A percentile compares a stretch with the other conserved stretches of the same genome.
These are phyloP conservation scores for Hemistola chrysoprasaria DNA, from an alignment of 2,888 invertebrate genomes.

Conservation along the genomic window DNA sequence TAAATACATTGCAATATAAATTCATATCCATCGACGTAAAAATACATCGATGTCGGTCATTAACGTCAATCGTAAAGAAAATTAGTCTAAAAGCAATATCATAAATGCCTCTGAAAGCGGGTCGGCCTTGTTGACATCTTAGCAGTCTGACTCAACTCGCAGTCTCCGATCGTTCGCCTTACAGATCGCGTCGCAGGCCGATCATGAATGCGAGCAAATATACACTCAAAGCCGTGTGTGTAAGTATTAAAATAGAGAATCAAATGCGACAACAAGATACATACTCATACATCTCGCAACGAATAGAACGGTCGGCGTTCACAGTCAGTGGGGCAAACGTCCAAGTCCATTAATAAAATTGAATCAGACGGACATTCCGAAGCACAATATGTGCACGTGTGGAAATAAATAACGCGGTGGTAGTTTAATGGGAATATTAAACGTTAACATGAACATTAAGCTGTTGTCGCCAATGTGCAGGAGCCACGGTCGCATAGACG, in stretches of 20 bases:
- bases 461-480: slow-evolving; percentile 8
- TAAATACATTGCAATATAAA: slow-evolving; percentile 22
- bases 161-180: slow-evolving; percentile 47
- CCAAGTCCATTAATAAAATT: slow-evolving; percentile 82
- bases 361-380: slow-evolving; percentile 79
- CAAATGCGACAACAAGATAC: slow-evolving; percentile 46
- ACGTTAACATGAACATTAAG: slow-evolving; percentile 11
- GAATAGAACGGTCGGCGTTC: slow-evolving; percentile 67
- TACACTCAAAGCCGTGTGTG: slow-evolving; percentile 42
- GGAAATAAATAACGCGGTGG: slow-evolving; percentile 61
- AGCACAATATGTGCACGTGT: slow-evolving; percentile 75
- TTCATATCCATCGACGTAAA: slow-evolving; percentile 29
- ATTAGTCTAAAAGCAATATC: slow-evolving; percentile 67
- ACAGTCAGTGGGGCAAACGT: slow-evolving; percentile 79
- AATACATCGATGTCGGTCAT: slow-evolving; percentile 35
- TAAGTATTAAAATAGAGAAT: slow-evolving; percentile 52
- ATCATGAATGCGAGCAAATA: slow-evolving; percentile 34
- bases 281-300: slow-evolving; percentile 54
- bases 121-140: slow-evolving; percentile 69
- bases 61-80: slow-evolving; percentile 57
- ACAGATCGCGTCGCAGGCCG: slow-evolving; percentile 31
- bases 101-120: slow-evolving; percentile 56
- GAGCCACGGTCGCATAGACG: slow-evolving; percentile 7
- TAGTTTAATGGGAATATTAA: slow-evolving; percentile 29
- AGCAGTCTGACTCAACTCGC: slow-evolving; percentile 67